Evolutionary conservation across 2,888 invertebrate species (phyloP).

Genomic region (Tipula unca): DNA sequence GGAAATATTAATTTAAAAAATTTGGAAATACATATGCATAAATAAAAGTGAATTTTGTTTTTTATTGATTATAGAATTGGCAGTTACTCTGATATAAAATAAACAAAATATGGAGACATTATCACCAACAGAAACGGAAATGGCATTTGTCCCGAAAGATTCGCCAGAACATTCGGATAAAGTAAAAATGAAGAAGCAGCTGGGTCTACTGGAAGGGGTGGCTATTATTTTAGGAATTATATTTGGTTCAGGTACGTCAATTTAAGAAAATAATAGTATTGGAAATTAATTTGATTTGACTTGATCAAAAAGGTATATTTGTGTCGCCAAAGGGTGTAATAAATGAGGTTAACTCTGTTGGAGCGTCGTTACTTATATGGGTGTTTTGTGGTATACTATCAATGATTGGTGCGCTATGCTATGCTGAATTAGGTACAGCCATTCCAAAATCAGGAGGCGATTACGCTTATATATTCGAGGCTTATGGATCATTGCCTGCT

Average conservation of each 20-base stretch:
- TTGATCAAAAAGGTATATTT: constrained; percentile 62
- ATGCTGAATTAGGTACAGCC: constrained; percentile 79
- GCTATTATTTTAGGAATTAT: constrained; percentile 92
- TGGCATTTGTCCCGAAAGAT: not conserved
- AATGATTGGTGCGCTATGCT: constrained; percentile 90
- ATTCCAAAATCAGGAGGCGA: constrained; percentile 94
- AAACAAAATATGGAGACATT: not conserved
- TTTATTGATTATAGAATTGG: not conserved
- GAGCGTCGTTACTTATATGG: constrained; percentile 83
- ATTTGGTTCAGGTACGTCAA: constrained; percentile 69
- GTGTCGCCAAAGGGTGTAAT: constrained; percentile 93
- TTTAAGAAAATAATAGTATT: not conserved
- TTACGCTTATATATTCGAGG: constrained; percentile 91
- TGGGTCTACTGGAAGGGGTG: constrained; percentile 84
- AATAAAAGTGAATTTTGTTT: too few relatives aligned
- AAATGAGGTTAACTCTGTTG: constrained; percentile 80
- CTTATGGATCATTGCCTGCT: constrained; percentile 84
- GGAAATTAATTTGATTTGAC: not conserved
- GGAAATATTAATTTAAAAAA: too few relatives aligned
- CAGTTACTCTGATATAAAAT: not conserved
- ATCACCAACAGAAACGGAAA: constrained; percentile 15
- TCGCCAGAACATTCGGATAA: constrained; percentile 38
- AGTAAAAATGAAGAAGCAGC: constrained; percentile 76
- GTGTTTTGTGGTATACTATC: constrained; percentile 78
- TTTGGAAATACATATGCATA: too few relatives aligned